These are phyloP conservation scores for Takifugu ocellatus DNA, from an alignment of 2,797 vertebrate species.

Conservation along the genomic window DNA sequence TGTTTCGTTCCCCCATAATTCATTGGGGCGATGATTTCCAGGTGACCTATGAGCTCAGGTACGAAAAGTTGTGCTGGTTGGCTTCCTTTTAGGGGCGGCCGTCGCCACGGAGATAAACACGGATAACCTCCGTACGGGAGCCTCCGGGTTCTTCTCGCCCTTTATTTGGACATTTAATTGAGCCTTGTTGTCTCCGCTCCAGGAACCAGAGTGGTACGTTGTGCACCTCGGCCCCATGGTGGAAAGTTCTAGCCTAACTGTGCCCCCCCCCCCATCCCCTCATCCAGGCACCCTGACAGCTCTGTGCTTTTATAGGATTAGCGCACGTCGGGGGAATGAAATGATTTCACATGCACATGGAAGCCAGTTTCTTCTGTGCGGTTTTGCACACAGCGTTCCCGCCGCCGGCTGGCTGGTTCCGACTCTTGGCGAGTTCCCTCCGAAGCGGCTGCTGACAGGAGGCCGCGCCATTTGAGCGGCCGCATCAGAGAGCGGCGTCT, in stretches of 20 bases:
- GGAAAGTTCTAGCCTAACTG: too few relatives aligned
- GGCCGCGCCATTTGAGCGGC: slow-evolving; percentile 32
- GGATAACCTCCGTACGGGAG: too few relatives aligned
- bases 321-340: slow-evolving; percentile 25
- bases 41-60: too few relatives aligned
- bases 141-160: too few relatives aligned
- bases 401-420: slow-evolving; percentile 52
- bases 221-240: background rate
- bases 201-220: background rate
- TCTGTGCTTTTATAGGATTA: slow-evolving; percentile 12
- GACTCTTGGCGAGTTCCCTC: slow-evolving; percentile 38
- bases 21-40: too few relatives aligned
- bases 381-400: slow-evolving; percentile 37
- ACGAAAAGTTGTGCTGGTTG: too few relatives aligned
- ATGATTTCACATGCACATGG: slow-evolving; percentile 48
- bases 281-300: background rate
- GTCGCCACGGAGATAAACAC: too few relatives aligned
- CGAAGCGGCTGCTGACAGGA: slow-evolving; percentile 36
- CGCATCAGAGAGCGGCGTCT: slow-evolving; percentile 3
- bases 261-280: background rate
- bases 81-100: too few relatives aligned
- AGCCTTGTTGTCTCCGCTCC: background rate
- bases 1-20: too few relatives aligned
- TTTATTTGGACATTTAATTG: background rate
- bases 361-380: slow-evolving; percentile 34